Evolutionary conservation across 1,140 invertebrate genomes (phyloP), one percentile per base, ranked within the genome.

Genomic region (Melipona quadrifasciata): DNA sequence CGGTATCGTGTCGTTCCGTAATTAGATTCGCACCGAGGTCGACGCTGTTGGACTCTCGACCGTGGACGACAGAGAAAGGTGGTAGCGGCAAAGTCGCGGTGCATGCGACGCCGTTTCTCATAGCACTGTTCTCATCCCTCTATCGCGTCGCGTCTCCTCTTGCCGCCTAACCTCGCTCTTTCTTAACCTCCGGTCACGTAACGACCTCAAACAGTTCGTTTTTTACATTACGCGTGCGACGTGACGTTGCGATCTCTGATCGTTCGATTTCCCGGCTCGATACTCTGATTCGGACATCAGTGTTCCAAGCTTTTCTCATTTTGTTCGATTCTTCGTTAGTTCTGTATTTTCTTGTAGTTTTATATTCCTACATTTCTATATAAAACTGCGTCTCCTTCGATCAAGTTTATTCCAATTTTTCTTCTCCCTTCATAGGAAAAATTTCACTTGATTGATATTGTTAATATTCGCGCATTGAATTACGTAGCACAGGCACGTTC

Each of bases 1-100:
- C 91, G 90, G 87, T 91, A 82, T 91, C 85, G 86, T 82, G 82
- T 81, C 86, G 85, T 78, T 72, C 78, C 84, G 84, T 91, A 89
- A 92, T 91, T 91, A 91, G 87, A 90, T 90, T 90, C 88, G 78
- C 76, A 71, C 64, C 64, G 58, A 39, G 82, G 70, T 84, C 82
- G 79, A 27, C 78, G 71, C 51, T 73, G 73, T 58, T 82, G 73
- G 64, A 82, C 68, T 87, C 73, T 78, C 65, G 61, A 70, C 39
- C 82, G 82, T 57, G 72, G 73, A 55, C 16, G 67, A 39, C 31
- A 68, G 24, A 70, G 67, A 31, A 17, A 73, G 34, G 68, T 27
- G 31, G 16, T 31, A 31, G 21, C 31, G 65, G 19, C 17, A 12
- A 68, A 21, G 19, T 68, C 19, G 31, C 31, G 21, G 34, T 67